Evolutionary conservation across 2,113 vertebrate species (phyloP).

Genomic region (Polypterus bichir): DNA sequence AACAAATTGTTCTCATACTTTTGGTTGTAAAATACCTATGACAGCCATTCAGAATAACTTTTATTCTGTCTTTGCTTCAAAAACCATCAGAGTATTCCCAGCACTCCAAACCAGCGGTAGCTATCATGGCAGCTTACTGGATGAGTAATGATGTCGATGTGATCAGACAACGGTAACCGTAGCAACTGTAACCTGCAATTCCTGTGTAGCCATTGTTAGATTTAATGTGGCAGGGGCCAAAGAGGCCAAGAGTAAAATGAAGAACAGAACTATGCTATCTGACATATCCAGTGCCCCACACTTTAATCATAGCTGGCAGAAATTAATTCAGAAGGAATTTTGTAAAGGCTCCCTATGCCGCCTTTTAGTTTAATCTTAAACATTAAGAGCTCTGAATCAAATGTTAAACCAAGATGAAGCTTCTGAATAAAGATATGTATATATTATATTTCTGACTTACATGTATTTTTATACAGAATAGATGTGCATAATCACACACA

Average conservation of each 20-base stretch:
- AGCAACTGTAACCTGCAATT: constrained; percentile 64
- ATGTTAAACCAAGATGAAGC: constrained; percentile 7
- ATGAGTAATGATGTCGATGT: constrained; percentile 48
- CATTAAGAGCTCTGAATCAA: background rate
- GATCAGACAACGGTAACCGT: constrained; percentile 56
- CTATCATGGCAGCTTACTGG: constrained; percentile 22
- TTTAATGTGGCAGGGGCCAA: constrained; percentile 57
- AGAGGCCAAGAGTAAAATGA: constrained; percentile 51
- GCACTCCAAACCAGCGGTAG: constrained; percentile 21
- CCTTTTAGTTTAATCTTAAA: constrained; percentile 17
- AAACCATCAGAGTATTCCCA: constrained; percentile 10
- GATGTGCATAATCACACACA: too few species aligned
- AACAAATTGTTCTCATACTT: background rate
- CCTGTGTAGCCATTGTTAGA: constrained; percentile 38
- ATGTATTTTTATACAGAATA: too few species aligned
- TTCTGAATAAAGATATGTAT: background rate
- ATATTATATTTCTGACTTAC: too few species aligned
- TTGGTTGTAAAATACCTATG: background rate
- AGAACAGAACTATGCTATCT: constrained; percentile 45
- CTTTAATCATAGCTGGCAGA: constrained; percentile 57
- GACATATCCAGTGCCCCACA: constrained; percentile 44
- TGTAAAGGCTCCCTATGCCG: constrained; percentile 20
- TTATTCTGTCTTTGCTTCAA: background rate
- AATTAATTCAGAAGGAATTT: constrained; percentile 51
- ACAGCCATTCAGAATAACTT: constrained; percentile 3